These are phyloP conservation scores for Semicossyphus pulcher DNA, from an alignment of 2,113 vertebrate genomes.

Conservation along the genomic window DNA sequence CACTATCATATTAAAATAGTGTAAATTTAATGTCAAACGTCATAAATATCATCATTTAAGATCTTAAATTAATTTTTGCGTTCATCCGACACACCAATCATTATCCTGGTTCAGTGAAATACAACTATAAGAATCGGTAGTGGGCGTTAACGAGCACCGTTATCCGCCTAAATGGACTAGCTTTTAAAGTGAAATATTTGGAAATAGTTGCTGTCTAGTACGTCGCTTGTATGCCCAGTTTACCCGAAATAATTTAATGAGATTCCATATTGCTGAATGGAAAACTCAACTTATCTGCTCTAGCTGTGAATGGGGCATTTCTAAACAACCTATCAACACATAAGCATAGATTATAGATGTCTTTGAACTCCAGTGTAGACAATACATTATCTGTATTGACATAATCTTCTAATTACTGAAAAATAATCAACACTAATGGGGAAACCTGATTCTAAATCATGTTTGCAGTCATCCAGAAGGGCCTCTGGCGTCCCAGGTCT, in stretches of 20 bases:
- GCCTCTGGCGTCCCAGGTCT: slow-evolving; percentile 94
- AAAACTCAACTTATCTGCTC: no score
- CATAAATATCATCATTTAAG: fast-evolving
- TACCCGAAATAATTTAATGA: no score
- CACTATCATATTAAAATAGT: not conserved
- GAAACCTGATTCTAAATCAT: not conserved
- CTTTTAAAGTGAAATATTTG: no score
- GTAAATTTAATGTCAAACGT: not conserved
- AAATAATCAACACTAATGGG: not conserved
- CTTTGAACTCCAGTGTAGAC: fast-evolving
- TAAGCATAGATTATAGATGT: no score
- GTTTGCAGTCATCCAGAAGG: slow-evolving; percentile 90
- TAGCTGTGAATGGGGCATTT: not conserved
- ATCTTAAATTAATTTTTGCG: not conserved
- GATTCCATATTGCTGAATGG: no score
- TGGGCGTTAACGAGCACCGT: no score
- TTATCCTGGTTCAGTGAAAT: fast-evolving
- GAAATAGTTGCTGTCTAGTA: not conserved
- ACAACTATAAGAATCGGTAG: no score
- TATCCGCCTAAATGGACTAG: no score
- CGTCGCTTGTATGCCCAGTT: not conserved
- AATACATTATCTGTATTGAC: no score
- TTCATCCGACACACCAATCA: not conserved
- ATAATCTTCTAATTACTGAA: no score
- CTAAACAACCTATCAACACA: not conserved